Evolutionary conservation across 2,888 invertebrate species (phyloP), one percentile per base, ranked within the genome.

Genomic region (Synergus itoensis): DNA sequence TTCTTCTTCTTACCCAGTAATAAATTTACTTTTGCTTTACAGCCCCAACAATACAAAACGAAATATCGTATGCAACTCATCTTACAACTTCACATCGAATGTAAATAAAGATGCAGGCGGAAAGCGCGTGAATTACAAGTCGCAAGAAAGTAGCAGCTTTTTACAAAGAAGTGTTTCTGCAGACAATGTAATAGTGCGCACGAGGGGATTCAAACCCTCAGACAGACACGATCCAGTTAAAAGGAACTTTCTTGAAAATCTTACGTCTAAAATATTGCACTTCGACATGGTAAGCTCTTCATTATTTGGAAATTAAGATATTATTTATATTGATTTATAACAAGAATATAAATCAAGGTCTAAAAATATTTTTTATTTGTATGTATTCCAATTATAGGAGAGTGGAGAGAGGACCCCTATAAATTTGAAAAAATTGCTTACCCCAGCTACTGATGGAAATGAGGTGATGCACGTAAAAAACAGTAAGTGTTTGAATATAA

Each of bases 361-460:
- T 2, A n/a, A n/a, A n/a, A 53, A 53, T 53, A 53, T 53, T 53
- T 53, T 8, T 53, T n/a, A n/a, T 53, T 53, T 4, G 14, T 45
- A 9, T 9, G 28, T 28, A 3, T 28, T 45, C 8, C 2, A 69
- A 78, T 92, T 79, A 21, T 88, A 93, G 87, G 91, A 94, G 83
- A 91, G 94, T 82, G 93, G 94, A 63, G 94, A 94, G 45, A 93
- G 94, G 83, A 95, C 94, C 90, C 95, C 95, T 85, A 95, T 97
- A 89, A 96, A 97, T 92, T 94, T 98, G 90, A 96, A 97, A 93
- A 97, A 97, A 93, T 95, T 97, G 89, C 97, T 98, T 92, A 97
- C 97, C 4, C 97, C 97, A 77, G 97, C 97, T n/a, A 94, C 96
- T 84, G 97, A 97, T 93, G 94, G 95, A 85, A 95, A 95, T 82